phyloP scores from a whole-genome alignment of 2,888 invertebrate species.

The Diaphora mendica region DNA sequence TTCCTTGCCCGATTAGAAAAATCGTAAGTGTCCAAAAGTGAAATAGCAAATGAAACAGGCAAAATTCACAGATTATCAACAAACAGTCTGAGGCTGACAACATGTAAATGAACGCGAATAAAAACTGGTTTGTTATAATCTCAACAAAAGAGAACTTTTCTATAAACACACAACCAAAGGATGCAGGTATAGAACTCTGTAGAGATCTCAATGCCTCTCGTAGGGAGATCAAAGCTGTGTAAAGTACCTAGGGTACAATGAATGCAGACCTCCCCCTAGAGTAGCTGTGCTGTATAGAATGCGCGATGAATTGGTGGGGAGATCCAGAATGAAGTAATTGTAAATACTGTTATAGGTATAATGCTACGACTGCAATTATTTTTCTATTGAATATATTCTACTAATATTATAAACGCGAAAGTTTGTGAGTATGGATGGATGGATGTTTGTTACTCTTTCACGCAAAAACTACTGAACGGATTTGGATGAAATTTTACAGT shows the following conservation, averaged over 20 bases:
- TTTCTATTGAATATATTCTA: too few relatives aligned
- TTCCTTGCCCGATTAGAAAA: too few relatives aligned
- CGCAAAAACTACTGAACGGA: too few relatives aligned
- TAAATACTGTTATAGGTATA: background rate
- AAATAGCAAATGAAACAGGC: too few relatives aligned
- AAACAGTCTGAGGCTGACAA: too few relatives aligned
- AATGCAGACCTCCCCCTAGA: slow-evolving; percentile 22
- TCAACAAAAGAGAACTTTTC: slow-evolving; percentile 1
- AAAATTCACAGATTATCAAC: too few relatives aligned
- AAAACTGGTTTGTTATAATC: background rate
- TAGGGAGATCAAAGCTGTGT: slow-evolving; percentile 42
- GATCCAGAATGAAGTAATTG: slow-evolving; percentile 4
- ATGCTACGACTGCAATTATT: background rate
- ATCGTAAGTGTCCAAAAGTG: too few relatives aligned
- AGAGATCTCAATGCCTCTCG: slow-evolving; percentile 23
- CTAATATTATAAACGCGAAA: too few relatives aligned
- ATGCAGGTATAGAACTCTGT: slow-evolving; percentile 1
- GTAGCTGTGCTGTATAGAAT: slow-evolving; percentile 35
- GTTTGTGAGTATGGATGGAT: too few relatives aligned
- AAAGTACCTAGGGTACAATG: slow-evolving; percentile 32
- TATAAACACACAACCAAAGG: slow-evolving; percentile 3
- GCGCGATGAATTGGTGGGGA: slow-evolving; percentile 32
- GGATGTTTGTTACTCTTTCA: too few relatives aligned
- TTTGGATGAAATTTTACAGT: too few relatives aligned
- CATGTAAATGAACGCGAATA: too few relatives aligned